Base-by-base conservation (phyloP, 1,140 invertebrate species). In the Neuroterus valhalla region DNA sequence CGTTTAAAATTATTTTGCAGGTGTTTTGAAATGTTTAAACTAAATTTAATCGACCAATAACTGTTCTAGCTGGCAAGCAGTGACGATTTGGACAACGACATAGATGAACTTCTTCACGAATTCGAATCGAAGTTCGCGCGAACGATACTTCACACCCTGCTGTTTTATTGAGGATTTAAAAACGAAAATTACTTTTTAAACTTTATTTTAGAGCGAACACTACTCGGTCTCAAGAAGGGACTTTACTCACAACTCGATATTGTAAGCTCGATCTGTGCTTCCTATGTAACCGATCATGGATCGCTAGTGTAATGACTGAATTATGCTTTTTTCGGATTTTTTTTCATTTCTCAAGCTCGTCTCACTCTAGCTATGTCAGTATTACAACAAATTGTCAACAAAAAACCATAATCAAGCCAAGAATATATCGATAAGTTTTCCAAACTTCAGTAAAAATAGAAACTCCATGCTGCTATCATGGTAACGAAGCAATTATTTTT, bases 61-160 rank as follows among this genome's bases (percentile, higher is more conserved):
- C 19, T 72, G 55, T 93, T 92, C 17, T 89, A 98, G 96, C 91
- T 99, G 88, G 93, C 95, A 10, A 94, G 96, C 87, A 96, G 95
- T 82, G 95, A 97, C 66, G 98, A 99, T 89, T 91, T 99, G 77
- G 98, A 99, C 84, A 98, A 99, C 92, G 98, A 99, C 85, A 98
- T 99, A 83, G 98, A 99, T 90, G 97, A 99, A 91, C 91, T 99
- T 71, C 91, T 99, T 44, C 96, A 98, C 84, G 96, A 98, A 81
- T 99, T 98, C 91, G 98, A 99, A 91, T 92, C 94, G 44, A 96
- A 97, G 88, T 94, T 94, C 84, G 93, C 96, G 79, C 91, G 97
- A 84, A 93, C 96, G 69, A 94, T 99, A 82, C 91, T 99, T 67
- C 98, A 99, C 88, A 97, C 96, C 74, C 95, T 99, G 74, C 93